Conservation (phyloP, 2,797 vertebrate genomes). For the Pyrocephalus nanus region DNA sequence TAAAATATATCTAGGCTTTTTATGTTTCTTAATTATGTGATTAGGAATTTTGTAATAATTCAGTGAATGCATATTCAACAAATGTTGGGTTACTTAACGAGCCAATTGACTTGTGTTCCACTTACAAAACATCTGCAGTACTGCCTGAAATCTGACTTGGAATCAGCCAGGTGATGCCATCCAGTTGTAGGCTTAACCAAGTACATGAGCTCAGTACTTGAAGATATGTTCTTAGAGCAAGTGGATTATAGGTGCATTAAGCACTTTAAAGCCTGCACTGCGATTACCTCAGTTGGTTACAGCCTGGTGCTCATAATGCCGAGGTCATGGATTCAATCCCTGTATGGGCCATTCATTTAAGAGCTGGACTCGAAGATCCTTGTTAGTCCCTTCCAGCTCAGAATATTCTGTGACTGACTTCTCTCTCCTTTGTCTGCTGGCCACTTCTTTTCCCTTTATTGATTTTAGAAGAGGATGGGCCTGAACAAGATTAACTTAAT, state of each 20-base stretch:
- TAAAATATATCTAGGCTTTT: not conserved
- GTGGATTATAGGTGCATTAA: not conserved
- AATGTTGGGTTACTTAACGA: not conserved
- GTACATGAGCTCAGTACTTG: not conserved
- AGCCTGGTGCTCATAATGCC: rapidly evolving
- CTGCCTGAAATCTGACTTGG: not conserved
- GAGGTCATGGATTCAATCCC: not conserved
- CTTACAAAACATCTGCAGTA: not conserved
- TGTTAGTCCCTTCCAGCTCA: not conserved
- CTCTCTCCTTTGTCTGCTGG: not conserved
- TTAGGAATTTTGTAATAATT: not conserved
- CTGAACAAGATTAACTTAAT: not conserved
- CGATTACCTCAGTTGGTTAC: not conserved
- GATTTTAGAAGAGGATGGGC: not conserved
- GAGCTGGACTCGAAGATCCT: not conserved
- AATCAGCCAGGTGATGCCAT: not conserved
- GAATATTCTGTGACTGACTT: not conserved
- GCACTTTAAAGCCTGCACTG: not conserved
- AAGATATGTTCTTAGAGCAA: not conserved
- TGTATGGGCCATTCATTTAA: rapidly evolving
- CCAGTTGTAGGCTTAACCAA: not conserved
- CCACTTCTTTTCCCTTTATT: not conserved
- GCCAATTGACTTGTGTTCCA: not conserved
- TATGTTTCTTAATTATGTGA: not conserved
- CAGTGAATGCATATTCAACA: not conserved